Percentiles rank a stretch among this genome's conserved stretches.
These are phyloP conservation scores for Ctenosaura bakeri DNA, from an alignment of 2,797 vertebrate species.

Conservation along the genomic window DNA sequence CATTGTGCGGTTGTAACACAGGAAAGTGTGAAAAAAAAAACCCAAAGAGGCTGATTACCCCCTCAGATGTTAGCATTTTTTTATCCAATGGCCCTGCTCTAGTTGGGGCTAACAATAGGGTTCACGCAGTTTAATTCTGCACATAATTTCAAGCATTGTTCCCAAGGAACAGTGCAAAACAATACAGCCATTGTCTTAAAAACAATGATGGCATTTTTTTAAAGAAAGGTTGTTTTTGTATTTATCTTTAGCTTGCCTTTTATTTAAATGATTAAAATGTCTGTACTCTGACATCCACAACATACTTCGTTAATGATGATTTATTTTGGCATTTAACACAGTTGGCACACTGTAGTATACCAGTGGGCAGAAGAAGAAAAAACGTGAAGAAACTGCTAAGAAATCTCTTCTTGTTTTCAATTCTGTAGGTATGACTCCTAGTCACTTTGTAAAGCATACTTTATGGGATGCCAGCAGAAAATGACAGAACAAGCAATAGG, in stretches of 20 bases:
- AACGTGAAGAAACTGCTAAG: slow-evolving; percentile 59
- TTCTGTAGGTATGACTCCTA: neutral
- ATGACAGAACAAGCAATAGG: rapidly evolving
- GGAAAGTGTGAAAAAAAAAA: too few relatives aligned
- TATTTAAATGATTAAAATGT: slow-evolving; percentile 69
- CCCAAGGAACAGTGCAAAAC: neutral
- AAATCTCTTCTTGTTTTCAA: slow-evolving; percentile 20
- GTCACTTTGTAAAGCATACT: neutral
- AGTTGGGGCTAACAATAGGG: too few relatives aligned
- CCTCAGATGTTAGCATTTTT: too few relatives aligned
- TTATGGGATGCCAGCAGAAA: neutral
- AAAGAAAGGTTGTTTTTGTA: slow-evolving; percentile 29
- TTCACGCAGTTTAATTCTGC: too few relatives aligned
- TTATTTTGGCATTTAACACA: slow-evolving; percentile 71
- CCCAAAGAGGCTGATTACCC: too few relatives aligned
- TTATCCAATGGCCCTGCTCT: too few relatives aligned
- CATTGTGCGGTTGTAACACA: too few relatives aligned
- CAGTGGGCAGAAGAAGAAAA: slow-evolving; percentile 43
- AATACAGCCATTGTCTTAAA: slow-evolving; percentile 38
- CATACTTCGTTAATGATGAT: slow-evolving; percentile 79
- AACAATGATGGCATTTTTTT: neutral
- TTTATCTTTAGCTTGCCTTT: slow-evolving; percentile 63
- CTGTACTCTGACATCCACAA: slow-evolving; percentile 66
- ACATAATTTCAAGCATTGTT: neutral
- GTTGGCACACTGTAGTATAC: slow-evolving; percentile 62